phyloP scores from a whole-genome alignment of 2,888 invertebrate genomes.

The Machimus atricapillus region DNA sequence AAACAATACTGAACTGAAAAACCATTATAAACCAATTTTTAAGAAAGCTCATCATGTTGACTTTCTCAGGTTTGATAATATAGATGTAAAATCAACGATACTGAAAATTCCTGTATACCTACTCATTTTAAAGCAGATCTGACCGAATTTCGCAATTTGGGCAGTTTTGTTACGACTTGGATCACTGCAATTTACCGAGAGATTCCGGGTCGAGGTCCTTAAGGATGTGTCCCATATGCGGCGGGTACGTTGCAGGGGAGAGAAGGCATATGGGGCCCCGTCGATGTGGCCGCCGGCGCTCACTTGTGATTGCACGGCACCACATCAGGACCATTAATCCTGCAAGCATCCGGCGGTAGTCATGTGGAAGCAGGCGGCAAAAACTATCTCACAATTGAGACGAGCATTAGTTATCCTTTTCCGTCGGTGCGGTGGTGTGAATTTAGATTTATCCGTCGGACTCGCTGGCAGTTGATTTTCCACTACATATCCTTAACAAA shows the following conservation, averaged over 20 bases:
- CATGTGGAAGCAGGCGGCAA: slow-evolving; percentile 23
- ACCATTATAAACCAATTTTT: too few species aligned
- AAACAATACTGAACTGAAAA: background rate
- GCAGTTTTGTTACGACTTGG: too few species aligned
- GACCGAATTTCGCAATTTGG: background rate
- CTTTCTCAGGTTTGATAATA: too few species aligned
- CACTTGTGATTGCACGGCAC: slow-evolving; percentile 15
- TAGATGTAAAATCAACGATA: too few species aligned
- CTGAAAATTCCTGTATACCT: too few species aligned
- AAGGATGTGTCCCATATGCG: background rate
- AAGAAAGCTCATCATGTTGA: too few species aligned
- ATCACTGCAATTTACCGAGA: background rate
- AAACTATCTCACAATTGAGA: slow-evolving; percentile 39
- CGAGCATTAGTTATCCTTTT: slow-evolving; percentile 41
- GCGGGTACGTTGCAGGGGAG: background rate
- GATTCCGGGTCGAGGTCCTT: background rate
- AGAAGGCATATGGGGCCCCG: background rate
- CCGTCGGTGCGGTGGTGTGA: slow-evolving; percentile 35
- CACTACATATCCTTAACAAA: slow-evolving; percentile 46
- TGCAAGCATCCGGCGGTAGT: slow-evolving; percentile 14
- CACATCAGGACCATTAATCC: slow-evolving; percentile 22
- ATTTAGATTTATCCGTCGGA: slow-evolving; percentile 44
- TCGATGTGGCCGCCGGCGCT: background rate
- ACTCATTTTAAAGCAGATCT: background rate
- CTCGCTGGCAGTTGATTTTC: slow-evolving; percentile 46